Base-by-base conservation (phyloP, 2,113 vertebrate genomes). In the Ceyx melanurus region DNA sequence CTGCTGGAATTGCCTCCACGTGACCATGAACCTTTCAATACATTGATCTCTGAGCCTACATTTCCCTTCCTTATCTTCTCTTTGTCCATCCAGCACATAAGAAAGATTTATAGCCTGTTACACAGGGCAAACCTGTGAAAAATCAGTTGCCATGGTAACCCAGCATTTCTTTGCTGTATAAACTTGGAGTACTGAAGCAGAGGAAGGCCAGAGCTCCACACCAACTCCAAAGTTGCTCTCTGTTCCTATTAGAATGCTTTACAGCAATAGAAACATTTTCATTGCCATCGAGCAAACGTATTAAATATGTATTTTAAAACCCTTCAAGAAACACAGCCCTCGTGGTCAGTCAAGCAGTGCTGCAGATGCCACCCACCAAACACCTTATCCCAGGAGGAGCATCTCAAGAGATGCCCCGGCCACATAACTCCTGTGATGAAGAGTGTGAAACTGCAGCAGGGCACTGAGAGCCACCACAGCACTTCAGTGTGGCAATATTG, bases 61-160 rank as follows among this genome's bases (percentile, higher is more conserved):
- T 95, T 96, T 93, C 93, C 92, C 87, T 54, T 94, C 66, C 79
- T 96, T 91, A 86, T 96, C 96, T 65, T 79, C 48, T 84, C 88
- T 88, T 91, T 74, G 62, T 86, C 93, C 94, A 95, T 58, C 91
- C 91, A 93, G 45, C 61, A 54, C 50, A 79, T 93, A 97, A 91
- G 83, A 88, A 89, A 95, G 86, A 97, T 95, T 76, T 93, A 92
- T 57, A 88, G 81, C 82, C 89, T 57, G 92, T 90, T 96, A 93
- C 82, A 86, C 73, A 82, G 56, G 37, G 87, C 58, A 83, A 93
- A 88, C 54, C 76, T 82, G 95, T 77, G 92, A 76, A 92, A 95
- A 94, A 92, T 60, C 61, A 86, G 97, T 98, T 97, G 56, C 93
- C 75, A 88, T 84, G 88, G 91, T 90, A 97, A 98, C 95, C 23